Base-by-base conservation (phyloP, 2,797 vertebrate species). In the Trachops cirrhosus region DNA sequence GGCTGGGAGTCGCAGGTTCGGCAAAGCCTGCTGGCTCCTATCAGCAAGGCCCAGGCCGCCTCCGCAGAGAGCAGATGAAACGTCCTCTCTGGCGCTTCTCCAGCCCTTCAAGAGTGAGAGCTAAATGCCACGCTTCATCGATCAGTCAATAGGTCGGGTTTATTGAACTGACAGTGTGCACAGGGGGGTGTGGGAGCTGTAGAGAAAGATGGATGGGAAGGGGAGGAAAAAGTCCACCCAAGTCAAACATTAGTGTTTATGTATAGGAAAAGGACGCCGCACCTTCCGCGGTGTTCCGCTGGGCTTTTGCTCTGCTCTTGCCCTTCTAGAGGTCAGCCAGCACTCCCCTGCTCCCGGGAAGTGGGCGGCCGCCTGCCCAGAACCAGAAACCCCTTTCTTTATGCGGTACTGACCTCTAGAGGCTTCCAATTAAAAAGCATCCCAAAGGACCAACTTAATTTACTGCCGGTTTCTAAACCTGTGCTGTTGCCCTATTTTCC, bases 391-490 rank as follows among this genome's bases (percentile, higher is more conserved):
- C 21, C 86, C 64, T 91, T 97, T 93, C 93, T 77, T 88, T 96
- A 97, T 97, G 92, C 92, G 94, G 73, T 97, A 97, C 98, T 98
- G 98, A 97, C 98, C 98, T 98, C 98, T 99, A 98, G 98, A 98
- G 98, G 98, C 97, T 92, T 78, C 75, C 88, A 86, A 95, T 95
- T 94, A 97, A 91, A 98, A 97, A 79, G 67, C 97, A 98, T 80
- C 71, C 92, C 92, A 8, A 37, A 95, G 93, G 96, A 87, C 54
- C 41, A 8, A 39, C 57, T 57, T 39, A 6, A 9, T 54, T 59
- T 41, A 52, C 2, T 8, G 68, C 59, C 3, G 0, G 57, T 68
- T 34, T 44, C 26, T 22, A 41, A 48, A 46, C 6, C 3, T 4
- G 2, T 1, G 2, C 5, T 14, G n/a, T 1, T 15, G 29, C 48